These are phyloP conservation scores for Peromyscus melanophrys DNA, from an alignment of 2,797 vertebrate species.

Conservation along the genomic window DNA sequence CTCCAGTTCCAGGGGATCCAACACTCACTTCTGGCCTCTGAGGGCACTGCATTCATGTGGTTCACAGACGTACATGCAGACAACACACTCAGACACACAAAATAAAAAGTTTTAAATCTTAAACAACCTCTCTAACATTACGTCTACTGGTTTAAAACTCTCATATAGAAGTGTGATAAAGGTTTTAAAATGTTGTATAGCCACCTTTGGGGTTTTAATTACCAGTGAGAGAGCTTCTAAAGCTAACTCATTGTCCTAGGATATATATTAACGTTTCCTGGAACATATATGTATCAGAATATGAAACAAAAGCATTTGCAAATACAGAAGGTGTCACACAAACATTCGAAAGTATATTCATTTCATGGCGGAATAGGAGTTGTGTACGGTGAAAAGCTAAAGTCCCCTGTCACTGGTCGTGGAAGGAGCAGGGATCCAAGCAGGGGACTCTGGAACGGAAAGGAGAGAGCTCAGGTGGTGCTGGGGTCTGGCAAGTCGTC, in stretches of 20 bases:
- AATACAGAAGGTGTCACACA: background rate
- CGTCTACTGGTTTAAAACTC: background rate
- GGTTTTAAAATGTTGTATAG: background rate
- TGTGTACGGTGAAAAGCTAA: background rate
- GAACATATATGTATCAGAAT: background rate
- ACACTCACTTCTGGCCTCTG: background rate
- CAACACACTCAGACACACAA: background rate
- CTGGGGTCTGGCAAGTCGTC: background rate
- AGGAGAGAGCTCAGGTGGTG: background rate
- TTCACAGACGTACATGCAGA: background rate
- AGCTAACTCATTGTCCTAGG: background rate
- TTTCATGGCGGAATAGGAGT: background rate
- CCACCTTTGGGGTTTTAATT: constrained; percentile 7
- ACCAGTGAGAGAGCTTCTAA: constrained; percentile 44
- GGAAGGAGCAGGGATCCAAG: background rate
- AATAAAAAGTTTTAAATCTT: background rate
- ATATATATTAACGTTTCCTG: background rate
- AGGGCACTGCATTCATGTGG: fast-evolving
- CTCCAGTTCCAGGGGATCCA: background rate
- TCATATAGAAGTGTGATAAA: constrained; percentile 38
- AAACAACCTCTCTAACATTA: background rate
- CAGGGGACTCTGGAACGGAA: background rate
- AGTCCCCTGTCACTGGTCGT: background rate
- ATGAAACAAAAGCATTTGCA: constrained; percentile 28
- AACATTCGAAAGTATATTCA: background rate